phyloP scores from a whole-genome alignment of 2,888 invertebrate genomes.

The Leucania comma region DNA sequence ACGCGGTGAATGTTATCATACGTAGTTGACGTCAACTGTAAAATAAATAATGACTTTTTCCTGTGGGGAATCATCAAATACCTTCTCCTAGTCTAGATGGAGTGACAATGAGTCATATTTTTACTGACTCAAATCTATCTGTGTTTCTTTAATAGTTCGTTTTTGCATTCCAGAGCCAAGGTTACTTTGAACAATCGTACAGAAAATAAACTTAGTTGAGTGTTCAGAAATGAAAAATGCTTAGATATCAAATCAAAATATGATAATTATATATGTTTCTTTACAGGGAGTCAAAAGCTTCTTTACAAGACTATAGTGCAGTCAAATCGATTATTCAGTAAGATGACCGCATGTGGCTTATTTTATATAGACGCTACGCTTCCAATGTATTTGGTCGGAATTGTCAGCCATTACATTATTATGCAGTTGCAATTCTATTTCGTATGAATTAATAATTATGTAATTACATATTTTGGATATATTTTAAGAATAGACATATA shows the following conservation, averaged over 20 bases:
- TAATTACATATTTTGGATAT: too few relatives aligned
- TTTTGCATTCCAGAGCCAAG: too few relatives aligned
- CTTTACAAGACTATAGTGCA: slow-evolving; percentile 16
- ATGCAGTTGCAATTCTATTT: background rate
- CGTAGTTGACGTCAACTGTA: too few relatives aligned
- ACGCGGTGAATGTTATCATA: too few relatives aligned
- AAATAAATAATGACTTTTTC: too few relatives aligned
- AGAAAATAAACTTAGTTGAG: too few relatives aligned
- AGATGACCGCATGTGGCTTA: slow-evolving; percentile 17
- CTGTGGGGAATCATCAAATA: too few relatives aligned
- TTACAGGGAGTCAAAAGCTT: background rate
- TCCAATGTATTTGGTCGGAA: slow-evolving; percentile 11
- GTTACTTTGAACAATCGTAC: too few relatives aligned
- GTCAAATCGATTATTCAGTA: background rate
- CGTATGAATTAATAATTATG: background rate
- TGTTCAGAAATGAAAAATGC: background rate
- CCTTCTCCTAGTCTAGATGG: background rate
- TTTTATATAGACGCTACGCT: slow-evolving; percentile 18
- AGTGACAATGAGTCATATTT: background rate
- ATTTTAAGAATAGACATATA: too few relatives aligned
- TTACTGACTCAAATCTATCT: too few relatives aligned
- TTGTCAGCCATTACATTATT: slow-evolving; percentile 19
- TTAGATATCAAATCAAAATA: background rate
- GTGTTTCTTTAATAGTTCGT: too few relatives aligned
- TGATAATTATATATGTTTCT: background rate